phyloP scores from a whole-genome alignment of 92 coral and sea anemone genomes.

The Phymanthus crucifer region DNA sequence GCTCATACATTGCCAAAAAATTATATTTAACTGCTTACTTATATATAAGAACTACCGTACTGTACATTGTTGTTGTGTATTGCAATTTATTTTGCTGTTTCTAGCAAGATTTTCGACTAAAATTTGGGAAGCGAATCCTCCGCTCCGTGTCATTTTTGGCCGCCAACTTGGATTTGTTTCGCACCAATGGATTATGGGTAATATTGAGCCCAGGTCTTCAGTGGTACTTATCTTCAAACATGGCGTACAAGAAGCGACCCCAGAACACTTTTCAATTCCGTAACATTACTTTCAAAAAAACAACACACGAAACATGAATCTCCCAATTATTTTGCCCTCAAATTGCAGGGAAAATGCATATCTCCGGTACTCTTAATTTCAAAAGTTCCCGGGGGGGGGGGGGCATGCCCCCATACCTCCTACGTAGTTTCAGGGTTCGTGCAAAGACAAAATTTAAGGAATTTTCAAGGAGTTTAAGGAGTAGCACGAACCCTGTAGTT shows the following conservation, averaged over 20 bases:
- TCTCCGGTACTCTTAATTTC: background rate
- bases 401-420: background rate
- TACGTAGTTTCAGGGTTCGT: no score
- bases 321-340: no score
- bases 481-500: no score
- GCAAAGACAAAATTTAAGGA: no score
- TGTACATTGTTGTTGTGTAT: background rate
- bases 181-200: slow-evolving; percentile 11
- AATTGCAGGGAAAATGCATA: no score
- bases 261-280: no score
- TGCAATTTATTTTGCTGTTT: slow-evolving; percentile 8
- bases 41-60: slow-evolving; percentile 5
- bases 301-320: no score
- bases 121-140: background rate
- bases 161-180: slow-evolving; percentile 12
- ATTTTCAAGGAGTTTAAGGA: no score
- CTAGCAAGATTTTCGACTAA: slow-evolving; percentile 3
- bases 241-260: slow-evolving; percentile 5
- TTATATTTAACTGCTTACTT: slow-evolving; percentile 1
- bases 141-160: slow-evolving; percentile 6
- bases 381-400: slow-evolving; percentile 1
- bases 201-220: slow-evolving; percentile 6
- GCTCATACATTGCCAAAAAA: slow-evolving; percentile 8
- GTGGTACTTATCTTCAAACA: slow-evolving; percentile 9
- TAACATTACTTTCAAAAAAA: no score